phyloP scores from a whole-genome alignment of 2,797 vertebrate species.

The Hydrolagus colliei region DNA sequence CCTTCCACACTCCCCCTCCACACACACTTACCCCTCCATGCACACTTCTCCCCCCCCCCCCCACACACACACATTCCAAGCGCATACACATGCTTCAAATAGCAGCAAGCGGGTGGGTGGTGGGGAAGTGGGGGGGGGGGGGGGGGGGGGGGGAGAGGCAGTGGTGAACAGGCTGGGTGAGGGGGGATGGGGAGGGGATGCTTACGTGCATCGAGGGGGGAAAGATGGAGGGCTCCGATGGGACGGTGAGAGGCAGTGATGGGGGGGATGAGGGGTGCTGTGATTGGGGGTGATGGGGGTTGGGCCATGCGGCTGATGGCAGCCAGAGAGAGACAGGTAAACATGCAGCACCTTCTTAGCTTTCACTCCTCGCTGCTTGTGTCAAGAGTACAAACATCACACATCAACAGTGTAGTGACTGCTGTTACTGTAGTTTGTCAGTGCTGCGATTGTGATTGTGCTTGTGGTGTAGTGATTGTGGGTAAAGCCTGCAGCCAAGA shows the following conservation, averaged over 20 bases:
- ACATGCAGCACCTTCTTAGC: slow-evolving; percentile 92
- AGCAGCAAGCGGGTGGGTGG: slow-evolving; percentile 38
- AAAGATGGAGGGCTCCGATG: not conserved
- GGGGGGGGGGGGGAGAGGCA: too few species aligned
- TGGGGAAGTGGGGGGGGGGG: slow-evolving; percentile 33
- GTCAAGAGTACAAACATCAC: slow-evolving; percentile 59
- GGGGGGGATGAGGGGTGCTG: not conserved
- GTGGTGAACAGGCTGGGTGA: too few species aligned
- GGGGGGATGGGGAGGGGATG: too few species aligned
- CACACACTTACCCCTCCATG: too few species aligned
- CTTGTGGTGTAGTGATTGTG: not conserved
- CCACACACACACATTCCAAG: too few species aligned
- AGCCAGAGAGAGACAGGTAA: slow-evolving; percentile 32
- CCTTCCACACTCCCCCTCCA: too few species aligned
- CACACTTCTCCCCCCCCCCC: too few species aligned
- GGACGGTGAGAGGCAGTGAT: not conserved
- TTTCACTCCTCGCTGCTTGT: slow-evolving; percentile 87
- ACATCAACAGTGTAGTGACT: slow-evolving; percentile 39
- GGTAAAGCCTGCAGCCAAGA: not conserved
- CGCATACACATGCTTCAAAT: too few species aligned
- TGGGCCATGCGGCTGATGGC: slow-evolving; percentile 49
- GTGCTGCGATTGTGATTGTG: not conserved
- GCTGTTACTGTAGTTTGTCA: not conserved
- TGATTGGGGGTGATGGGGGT: too few species aligned
- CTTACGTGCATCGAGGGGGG: not conserved